These are phyloP conservation scores for Erebia palarica DNA, from an alignment of 2,888 invertebrate genomes.

Conservation along the genomic window DNA sequence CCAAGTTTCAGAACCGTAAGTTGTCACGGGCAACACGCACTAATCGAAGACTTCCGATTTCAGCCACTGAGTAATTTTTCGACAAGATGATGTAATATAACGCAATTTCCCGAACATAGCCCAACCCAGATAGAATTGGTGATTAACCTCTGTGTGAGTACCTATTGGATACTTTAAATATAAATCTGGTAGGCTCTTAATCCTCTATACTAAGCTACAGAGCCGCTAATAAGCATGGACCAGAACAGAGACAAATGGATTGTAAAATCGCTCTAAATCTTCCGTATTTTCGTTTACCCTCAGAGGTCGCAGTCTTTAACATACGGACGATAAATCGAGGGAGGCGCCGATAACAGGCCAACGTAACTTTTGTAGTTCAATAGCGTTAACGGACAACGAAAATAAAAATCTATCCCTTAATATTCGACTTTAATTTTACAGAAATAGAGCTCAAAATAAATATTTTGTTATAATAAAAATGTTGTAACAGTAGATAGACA, in stretches of 20 bases:
- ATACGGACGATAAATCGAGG: conserved; percentile 38
- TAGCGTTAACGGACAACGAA: conserved; percentile 22
- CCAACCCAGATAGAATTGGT: too few species aligned
- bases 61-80: too few species aligned
- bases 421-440: conserved; percentile 15
- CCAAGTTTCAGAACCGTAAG: too few species aligned
- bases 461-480: background rate
- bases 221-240: conserved; percentile 10
- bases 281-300: conserved; percentile 38
- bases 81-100: too few species aligned
- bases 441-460: background rate
- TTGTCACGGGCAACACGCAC: too few species aligned
- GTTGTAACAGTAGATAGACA: conserved; percentile 25
- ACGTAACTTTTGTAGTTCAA: conserved; percentile 37
- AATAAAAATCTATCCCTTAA: conserved; percentile 6
- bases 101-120: too few species aligned
- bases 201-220: conserved; percentile 8
- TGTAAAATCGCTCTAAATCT: conserved; percentile 36
- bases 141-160: too few species aligned
- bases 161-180: background rate
- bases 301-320: conserved; percentile 39
- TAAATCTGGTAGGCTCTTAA: conserved; percentile 11
- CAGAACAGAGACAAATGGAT: conserved; percentile 35
- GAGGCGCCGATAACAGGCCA: conserved; percentile 39
- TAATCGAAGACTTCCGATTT: too few species aligned